phyloP scores from a whole-genome alignment of 2,888 invertebrate species.

The Agrochola circellaris region DNA sequence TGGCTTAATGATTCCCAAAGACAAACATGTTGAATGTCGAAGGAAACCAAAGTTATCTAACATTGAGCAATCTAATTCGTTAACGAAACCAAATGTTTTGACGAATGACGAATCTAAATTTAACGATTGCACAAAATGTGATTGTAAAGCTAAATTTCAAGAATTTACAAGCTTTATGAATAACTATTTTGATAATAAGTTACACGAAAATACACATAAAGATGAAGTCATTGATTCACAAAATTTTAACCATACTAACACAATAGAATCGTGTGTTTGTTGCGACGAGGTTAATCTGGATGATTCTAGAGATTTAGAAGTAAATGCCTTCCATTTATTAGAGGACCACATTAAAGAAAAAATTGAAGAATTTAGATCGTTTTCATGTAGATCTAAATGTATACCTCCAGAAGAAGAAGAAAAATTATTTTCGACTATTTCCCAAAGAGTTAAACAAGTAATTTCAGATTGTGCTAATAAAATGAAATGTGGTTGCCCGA shows the following conservation, averaged over 20 bases:
- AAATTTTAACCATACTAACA: conserved; percentile 59
- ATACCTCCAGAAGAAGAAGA: conserved; percentile 78
- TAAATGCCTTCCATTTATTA: conserved; percentile 83
- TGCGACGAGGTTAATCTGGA: conserved; percentile 71
- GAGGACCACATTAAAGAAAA: conserved; percentile 82
- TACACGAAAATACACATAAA: conserved; percentile 44
- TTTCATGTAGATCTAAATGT: conserved; percentile 70
- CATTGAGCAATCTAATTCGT: conserved; percentile 17
- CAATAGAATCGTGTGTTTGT: conserved; percentile 77
- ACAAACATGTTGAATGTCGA: conserved; percentile 16
- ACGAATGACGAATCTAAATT: conserved; percentile 23
- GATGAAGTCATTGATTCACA: conserved; percentile 69
- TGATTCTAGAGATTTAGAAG: conserved; percentile 80
- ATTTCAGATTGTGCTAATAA: conserved; percentile 78
- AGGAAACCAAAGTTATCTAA: conserved; percentile 25
- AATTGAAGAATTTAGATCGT: conserved; percentile 76
- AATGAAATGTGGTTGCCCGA: conserved; percentile 76
- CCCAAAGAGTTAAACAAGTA: conserved; percentile 80
- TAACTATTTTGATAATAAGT: conserved; percentile 56
- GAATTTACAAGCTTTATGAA: conserved; percentile 66
- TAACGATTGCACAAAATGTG: conserved; percentile 46
- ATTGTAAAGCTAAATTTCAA: conserved; percentile 65
- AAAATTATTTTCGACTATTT: conserved; percentile 75
- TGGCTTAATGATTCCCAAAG: conserved; percentile 12
- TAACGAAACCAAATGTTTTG: conserved; percentile 17